A percentile compares a stretch with the other conserved stretches of the same genome.
Conservation (phyloP, 2,797 vertebrate genomes). For the Pyrrhura leucotis region DNA sequence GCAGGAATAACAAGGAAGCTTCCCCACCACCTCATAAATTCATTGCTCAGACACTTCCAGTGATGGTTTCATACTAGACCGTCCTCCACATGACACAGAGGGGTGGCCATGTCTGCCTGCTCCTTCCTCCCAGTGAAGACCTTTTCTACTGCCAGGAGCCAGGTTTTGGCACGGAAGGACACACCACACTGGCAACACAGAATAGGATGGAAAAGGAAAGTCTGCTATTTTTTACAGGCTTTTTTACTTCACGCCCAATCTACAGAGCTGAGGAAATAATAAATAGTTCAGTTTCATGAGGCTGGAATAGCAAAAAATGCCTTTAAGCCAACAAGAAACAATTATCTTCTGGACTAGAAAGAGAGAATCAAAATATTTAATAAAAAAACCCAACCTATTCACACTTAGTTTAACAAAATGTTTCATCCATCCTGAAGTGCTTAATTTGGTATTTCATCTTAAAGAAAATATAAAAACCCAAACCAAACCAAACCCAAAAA, state of each 20-base stretch:
- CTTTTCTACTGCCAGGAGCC: not conserved
- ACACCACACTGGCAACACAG: not conserved
- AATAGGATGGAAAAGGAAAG: not conserved
- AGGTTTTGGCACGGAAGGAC: not conserved
- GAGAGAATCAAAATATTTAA: not conserved
- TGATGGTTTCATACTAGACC: not conserved
- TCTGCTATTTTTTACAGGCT: not conserved
- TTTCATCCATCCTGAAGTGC: not conserved
- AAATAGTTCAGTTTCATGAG: not conserved
- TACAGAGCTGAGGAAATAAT: not conserved
- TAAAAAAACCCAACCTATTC: rapidly evolving
- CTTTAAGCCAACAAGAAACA: not conserved
- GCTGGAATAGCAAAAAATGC: not conserved
- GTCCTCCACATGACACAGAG: not conserved
- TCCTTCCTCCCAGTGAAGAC: not conserved
- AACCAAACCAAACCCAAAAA: not conserved
- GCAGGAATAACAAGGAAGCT: not conserved
- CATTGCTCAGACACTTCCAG: not conserved
- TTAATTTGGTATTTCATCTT: not conserved
- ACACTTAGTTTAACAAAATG: not conserved
- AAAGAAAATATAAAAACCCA: not conserved
- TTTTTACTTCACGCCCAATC: not conserved
- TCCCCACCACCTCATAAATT: not conserved
- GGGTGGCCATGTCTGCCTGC: not conserved
- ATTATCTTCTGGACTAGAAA: not conserved